A percentile compares a stretch with the other conserved stretches of the same genome.
Conservation (phyloP, 2,113 vertebrate species). For the Xiphophorus hellerii region DNA sequence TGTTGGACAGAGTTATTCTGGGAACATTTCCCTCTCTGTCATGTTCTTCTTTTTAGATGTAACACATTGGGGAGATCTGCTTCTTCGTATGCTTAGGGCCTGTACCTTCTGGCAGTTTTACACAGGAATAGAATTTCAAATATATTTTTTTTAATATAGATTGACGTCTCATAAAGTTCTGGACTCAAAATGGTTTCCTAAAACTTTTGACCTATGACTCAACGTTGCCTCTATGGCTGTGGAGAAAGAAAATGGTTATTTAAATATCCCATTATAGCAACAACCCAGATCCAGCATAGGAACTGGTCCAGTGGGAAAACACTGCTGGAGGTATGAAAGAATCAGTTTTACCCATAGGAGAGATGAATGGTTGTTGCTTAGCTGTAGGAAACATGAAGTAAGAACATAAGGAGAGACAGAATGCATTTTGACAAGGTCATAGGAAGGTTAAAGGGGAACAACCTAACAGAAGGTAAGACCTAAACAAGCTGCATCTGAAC, state of each 20-base stretch:
- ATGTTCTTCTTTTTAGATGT: too few relatives aligned
- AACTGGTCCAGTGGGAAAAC: too few relatives aligned
- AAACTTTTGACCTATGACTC: background rate
- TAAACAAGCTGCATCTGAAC: background rate
- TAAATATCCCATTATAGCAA: background rate
- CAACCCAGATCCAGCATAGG: background rate
- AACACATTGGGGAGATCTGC: too few relatives aligned
- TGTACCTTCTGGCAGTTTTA: too few relatives aligned
- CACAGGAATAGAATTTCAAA: too few relatives aligned
- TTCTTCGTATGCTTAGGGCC: too few relatives aligned
- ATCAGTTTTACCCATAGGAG: background rate
- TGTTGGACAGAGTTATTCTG: too few relatives aligned
- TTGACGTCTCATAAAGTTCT: background rate
- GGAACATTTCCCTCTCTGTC: too few relatives aligned
- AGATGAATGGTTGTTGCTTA: background rate
- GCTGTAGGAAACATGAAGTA: background rate
- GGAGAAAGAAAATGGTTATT: background rate
- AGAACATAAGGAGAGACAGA: background rate
- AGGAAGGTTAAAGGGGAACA: conserved; percentile 3
- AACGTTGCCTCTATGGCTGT: background rate
- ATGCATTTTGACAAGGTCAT: background rate
- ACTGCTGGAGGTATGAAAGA: background rate
- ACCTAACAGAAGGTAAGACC: conserved; percentile 1
- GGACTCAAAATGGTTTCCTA: background rate
- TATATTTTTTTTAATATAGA: too few relatives aligned